phyloP scores from a whole-genome alignment of 2,888 invertebrate species.

The Drosophila kambysellisi region DNA sequence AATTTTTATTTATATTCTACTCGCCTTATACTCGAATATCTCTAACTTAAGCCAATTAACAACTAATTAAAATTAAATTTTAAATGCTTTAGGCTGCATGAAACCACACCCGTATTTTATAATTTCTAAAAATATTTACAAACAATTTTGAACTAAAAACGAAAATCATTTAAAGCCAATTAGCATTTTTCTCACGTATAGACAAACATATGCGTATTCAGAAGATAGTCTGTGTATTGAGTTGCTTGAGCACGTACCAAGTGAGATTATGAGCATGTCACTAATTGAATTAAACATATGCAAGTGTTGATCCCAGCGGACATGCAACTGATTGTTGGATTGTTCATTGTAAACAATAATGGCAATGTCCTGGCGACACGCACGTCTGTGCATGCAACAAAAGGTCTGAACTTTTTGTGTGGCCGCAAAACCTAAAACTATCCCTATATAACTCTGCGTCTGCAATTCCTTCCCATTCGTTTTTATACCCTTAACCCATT shows the following conservation, averaged over 20 bases:
- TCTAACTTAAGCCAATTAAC: background rate
- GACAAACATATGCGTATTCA: background rate
- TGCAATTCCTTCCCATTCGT: background rate
- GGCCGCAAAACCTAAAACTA: constrained; percentile 51
- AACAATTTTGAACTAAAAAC: background rate
- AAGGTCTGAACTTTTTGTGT: constrained; percentile 56
- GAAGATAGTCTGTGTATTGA: constrained; percentile 24
- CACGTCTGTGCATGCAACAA: constrained; percentile 48
- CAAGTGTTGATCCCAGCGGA: constrained; percentile 41
- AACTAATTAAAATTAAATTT: background rate
- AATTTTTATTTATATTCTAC: background rate
- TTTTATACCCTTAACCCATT: too few species aligned
- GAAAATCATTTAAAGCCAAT: constrained; percentile 23
- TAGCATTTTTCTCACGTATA: constrained; percentile 18
- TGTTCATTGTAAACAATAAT: constrained; percentile 31
- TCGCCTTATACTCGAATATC: background rate
- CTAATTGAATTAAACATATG: constrained; percentile 66
- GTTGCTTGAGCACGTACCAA: constrained; percentile 43
- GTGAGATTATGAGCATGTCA: constrained; percentile 51
- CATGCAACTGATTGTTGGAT: constrained; percentile 43
- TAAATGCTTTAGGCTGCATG: too few species aligned
- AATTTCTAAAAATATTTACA: background rate
- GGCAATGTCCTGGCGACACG: constrained; percentile 50
- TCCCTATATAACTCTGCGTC: constrained; percentile 38
- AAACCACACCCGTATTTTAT: too few species aligned